A percentile compares a stretch with the other conserved stretches of the same genome.
These are phyloP conservation scores for Lysandra bellargus DNA, from an alignment of 2,888 invertebrate genomes.

Conservation along the genomic window DNA sequence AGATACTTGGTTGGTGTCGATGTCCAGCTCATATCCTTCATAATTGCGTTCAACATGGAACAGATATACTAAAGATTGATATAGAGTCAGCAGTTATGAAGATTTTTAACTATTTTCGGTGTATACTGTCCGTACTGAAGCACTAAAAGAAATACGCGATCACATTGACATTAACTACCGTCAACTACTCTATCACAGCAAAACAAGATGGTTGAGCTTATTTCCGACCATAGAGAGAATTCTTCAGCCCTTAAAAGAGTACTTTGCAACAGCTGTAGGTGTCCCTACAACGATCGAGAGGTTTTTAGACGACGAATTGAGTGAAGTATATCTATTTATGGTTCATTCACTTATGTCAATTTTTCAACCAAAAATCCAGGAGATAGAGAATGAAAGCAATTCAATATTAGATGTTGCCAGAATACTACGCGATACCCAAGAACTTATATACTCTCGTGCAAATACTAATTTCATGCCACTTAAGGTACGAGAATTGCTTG, in stretches of 20 bases:
- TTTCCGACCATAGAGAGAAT: slow-evolving; percentile 47
- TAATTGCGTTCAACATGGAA: slow-evolving; percentile 34
- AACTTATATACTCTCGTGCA: slow-evolving; percentile 3
- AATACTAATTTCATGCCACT: slow-evolving; percentile 17
- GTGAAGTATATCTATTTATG: slow-evolving; percentile 38
- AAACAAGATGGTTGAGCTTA: slow-evolving; percentile 44
- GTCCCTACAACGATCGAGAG: slow-evolving; percentile 35
- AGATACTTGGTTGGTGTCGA: background rate
- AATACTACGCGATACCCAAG: slow-evolving; percentile 18
- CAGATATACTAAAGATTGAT: slow-evolving; percentile 38
- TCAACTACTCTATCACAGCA: slow-evolving; percentile 43
- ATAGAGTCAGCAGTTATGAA: background rate
- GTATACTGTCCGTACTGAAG: slow-evolving; percentile 27
- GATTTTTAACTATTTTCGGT: slow-evolving; percentile 33
- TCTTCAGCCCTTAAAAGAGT: slow-evolving; percentile 43
- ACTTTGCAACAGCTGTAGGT: slow-evolving; percentile 40
- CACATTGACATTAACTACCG: slow-evolving; percentile 39
- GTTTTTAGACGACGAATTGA: slow-evolving; percentile 35
- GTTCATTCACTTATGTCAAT: background rate
- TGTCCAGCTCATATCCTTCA: background rate
- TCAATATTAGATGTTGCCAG: slow-evolving; percentile 16
- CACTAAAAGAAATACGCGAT: no score
- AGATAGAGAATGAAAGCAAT: slow-evolving; percentile 5
- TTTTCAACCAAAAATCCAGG: background rate
- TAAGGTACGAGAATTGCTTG: slow-evolving; percentile 12